Percentiles rank a stretch among this genome's conserved stretches.
Conservation (phyloP, 2,797 vertebrate genomes). For the Mormyrus proboscirostris region DNA sequence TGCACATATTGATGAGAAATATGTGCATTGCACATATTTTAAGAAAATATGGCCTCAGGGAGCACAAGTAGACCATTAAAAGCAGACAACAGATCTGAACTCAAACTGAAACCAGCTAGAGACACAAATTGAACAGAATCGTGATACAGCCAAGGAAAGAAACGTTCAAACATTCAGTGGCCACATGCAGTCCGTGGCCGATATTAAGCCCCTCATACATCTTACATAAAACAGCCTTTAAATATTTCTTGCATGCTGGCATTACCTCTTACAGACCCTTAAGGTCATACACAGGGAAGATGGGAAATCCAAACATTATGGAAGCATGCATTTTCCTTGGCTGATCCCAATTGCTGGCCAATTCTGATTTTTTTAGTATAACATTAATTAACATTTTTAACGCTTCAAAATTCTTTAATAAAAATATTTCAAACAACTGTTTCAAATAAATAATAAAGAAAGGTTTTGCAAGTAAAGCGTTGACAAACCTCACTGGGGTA, state of each 20-base stretch:
- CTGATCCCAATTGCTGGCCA: not conserved
- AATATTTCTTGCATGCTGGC: not conserved
- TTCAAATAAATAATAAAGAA: not conserved
- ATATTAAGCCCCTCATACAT: not conserved
- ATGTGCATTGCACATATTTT: not conserved
- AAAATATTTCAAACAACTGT: not conserved
- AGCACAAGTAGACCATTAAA: not conserved
- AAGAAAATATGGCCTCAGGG: not conserved
- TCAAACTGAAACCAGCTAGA: not conserved
- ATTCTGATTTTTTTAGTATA: not conserved
- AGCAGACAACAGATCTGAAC: not conserved
- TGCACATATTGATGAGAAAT: not conserved
- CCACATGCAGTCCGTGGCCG: not conserved
- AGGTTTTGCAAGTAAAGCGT: not conserved
- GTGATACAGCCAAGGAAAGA: not conserved
- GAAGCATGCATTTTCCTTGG: not conserved
- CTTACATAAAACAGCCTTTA: not conserved
- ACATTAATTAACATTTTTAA: not conserved
- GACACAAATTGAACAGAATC: not conserved
- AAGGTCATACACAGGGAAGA: not conserved
- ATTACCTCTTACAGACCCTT: not conserved
- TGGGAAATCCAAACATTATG: not conserved
- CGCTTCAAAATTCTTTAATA: not conserved
- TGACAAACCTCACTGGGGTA: not conserved
- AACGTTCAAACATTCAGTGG: not conserved